A percentile compares a stretch with the other conserved stretches of the same genome.
Conservation (phyloP, 1,140 invertebrate genomes). For the Solenopsis invicta region DNA sequence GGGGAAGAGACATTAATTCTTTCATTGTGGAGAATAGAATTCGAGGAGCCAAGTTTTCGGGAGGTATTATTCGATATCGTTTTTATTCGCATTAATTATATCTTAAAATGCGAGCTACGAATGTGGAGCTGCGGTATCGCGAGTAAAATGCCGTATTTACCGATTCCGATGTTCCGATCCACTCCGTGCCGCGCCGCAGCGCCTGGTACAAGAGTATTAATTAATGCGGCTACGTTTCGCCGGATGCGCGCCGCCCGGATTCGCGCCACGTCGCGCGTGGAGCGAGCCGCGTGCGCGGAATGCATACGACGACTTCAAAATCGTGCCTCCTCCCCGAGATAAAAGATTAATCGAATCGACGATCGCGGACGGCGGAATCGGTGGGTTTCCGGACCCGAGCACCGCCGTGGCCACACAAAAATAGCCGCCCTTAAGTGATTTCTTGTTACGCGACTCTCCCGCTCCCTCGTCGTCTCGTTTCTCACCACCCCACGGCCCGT, state of each 20-base stretch:
- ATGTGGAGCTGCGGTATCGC: too few relatives aligned
- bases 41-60: too few relatives aligned
- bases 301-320: slow-evolving; percentile 15
- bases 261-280: slow-evolving; percentile 37
- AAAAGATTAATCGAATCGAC: slow-evolving; percentile 48
- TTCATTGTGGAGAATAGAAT: too few relatives aligned
- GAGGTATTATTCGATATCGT: too few relatives aligned
- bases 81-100: too few relatives aligned
- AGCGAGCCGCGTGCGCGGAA: background rate
- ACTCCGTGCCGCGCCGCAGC: background rate
- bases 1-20: too few relatives aligned
- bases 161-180: too few relatives aligned
- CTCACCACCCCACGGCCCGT: too few relatives aligned
- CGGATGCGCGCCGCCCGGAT: slow-evolving; percentile 13
- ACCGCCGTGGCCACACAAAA: slow-evolving; percentile 23
- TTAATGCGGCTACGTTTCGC: slow-evolving; percentile 35
- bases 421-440: slow-evolving; percentile 54
- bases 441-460: slow-evolving; percentile 31
- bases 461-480: too few relatives aligned
- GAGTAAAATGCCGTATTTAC: too few relatives aligned
- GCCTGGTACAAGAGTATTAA: slow-evolving; percentile 51
- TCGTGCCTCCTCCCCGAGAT: background rate
- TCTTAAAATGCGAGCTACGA: too few relatives aligned
- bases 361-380: background rate
- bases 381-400: background rate